A percentile compares a stretch with the other conserved stretches of the same genome.
Evolutionary conservation across 2,797 vertebrate species (phyloP).

Genomic region (Tokudaia muenninki): DNA sequence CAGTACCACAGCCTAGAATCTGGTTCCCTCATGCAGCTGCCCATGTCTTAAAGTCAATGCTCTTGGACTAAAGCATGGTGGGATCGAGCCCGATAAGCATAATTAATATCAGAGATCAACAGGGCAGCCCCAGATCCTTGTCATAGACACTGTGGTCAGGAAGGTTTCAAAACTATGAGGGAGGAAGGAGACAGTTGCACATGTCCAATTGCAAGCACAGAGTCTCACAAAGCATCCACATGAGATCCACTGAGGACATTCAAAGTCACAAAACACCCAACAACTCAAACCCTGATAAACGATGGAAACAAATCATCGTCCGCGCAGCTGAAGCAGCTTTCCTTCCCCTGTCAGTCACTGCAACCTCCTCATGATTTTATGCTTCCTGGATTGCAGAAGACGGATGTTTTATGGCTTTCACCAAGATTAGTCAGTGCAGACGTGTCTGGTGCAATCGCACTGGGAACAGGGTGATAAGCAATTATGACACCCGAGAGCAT

Average conservation of each 20-base stretch:
- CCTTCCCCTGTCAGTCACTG: no score
- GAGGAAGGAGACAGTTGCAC: neutral
- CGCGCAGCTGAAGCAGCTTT: accelerated
- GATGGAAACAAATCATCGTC: neutral
- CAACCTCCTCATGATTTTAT: neutral
- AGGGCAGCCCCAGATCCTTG: neutral
- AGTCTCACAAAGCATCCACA: neutral
- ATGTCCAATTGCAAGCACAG: neutral
- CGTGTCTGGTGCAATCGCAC: neutral
- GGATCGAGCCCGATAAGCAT: neutral
- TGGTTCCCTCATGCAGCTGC: neutral
- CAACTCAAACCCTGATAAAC: neutral
- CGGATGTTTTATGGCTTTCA: neutral
- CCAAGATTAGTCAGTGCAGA: neutral
- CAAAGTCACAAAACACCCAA: neutral
- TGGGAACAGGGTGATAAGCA: neutral
- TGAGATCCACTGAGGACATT: neutral
- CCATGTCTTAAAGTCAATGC: neutral
- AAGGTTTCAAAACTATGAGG: neutral
- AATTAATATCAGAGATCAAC: neutral
- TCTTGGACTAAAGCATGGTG: neutral
- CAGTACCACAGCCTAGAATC: neutral
- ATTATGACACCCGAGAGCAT: neutral
- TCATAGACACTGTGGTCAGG: no score
- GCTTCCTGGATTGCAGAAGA: neutral